Base-by-base conservation (phyloP, 2,113 vertebrate species). In the Egretta garzetta region DNA sequence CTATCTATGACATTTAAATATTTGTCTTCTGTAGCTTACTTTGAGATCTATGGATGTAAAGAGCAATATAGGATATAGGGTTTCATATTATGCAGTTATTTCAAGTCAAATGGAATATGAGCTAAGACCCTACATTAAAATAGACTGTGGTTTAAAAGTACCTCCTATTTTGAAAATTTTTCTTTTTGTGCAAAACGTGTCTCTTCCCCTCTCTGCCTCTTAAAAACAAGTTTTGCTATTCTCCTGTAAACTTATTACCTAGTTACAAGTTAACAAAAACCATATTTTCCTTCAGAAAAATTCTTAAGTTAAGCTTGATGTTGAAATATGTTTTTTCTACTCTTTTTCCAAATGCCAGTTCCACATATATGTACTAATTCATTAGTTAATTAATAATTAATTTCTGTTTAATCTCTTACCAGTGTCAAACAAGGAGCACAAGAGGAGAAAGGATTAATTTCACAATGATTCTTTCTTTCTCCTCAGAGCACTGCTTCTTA, bases 331-430 rank as follows among this genome's bases (percentile, higher is more conserved):
- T 10, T 45, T 64, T 75, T 76, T 63, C 6, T 49, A 43, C 14
- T 32, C 5, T 41, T 15, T 70, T 73, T 77, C 15, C 8, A 86
- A n/a, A 41, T 50, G 4, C 8, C 47, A 49, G 3, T 63, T 95
- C 33, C n/a, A 88, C 55, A 62, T 88, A 75, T 28, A 95, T 67
- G 32, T 55, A 88, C 55, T 87, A 79, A 89, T 91, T 76, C 43
- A 93, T 97, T 97, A 94, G 52, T 33, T 96, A 79, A 91, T 95
- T 94, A 86, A 85, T 72, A 94, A 92, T 92, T 96, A 35, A 95
- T 17, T 90, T 75, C 66, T 96, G 12, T 73, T 66, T 95, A 88
- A 52, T 70, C 26, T 86, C 82, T 96, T 91, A 83, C 50, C 43
- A 14, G 22, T 66, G 43, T 26, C 22, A 82, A 81, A 64, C 3